Evolutionary conservation across 2,888 invertebrate genomes (phyloP), one percentile per base, ranked within the genome.

Genomic region (Limnephilus rhombicus): DNA sequence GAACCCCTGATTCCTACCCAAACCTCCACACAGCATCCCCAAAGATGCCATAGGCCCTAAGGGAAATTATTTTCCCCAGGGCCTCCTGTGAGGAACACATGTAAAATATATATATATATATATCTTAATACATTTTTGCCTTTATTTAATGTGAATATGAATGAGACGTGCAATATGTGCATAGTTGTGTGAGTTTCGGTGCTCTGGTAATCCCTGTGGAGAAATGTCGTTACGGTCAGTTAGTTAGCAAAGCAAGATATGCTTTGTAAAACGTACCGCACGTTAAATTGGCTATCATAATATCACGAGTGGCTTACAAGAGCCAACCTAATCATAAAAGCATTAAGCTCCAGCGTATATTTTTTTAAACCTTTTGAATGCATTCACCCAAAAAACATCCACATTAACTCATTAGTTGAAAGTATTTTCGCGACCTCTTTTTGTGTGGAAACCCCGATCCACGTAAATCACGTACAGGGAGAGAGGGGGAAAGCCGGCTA

Each of bases 401-500:
- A 34, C 29, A 82, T 34, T 18, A 82, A 15, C 68, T 82, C 34
- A 82, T 82, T 34, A 82, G 82, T 82, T 13, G 18, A 29, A 68
- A 68, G 68, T 24, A 68, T 34, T 82, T 82, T 82, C 18, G 82
- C 82, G 34, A 34, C 29, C 34, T 31, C 82, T 49, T 86, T 86
- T 85, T 86, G 18, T 86, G 29, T 45, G 41, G 13, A 49, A 86
- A 29, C 37, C 49, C 45, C 85, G 45, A 41, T 45, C 29, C 29
- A 24, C 68, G 86, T 87, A 53, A 68, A 87, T 53, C 87, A 87
- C 87, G 87, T 87, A 68, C 53, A 68, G 13, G n/a, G 86, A 15
- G 68, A 31, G 68, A 34, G 53, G 68, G 24, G 41, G 18, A 81
- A 89, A 89, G 80, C 15, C 29, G 81, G 37, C 81, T 89, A 89